Conservation (phyloP, 1,140 invertebrate genomes). For the Drosophila tsacasi region DNA sequence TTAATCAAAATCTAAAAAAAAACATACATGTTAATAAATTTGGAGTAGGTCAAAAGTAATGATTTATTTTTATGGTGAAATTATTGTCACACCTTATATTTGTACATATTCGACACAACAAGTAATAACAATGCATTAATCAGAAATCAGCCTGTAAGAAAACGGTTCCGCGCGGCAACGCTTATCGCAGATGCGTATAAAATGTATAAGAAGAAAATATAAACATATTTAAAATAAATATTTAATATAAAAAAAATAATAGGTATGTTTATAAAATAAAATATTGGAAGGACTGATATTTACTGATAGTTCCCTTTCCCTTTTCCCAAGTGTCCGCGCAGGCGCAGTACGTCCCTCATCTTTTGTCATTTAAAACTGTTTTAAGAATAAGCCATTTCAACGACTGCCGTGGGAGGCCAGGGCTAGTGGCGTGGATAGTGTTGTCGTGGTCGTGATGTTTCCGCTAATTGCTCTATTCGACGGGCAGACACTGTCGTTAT, state of each 20-base stretch:
- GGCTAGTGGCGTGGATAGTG: conserved; percentile 26
- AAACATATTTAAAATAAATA: no score
- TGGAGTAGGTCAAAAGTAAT: background rate
- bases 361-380: no score
- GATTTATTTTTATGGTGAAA: background rate
- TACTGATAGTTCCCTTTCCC: background rate
- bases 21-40: background rate
- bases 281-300: background rate
- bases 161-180: conserved; percentile 25
- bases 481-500: conserved; percentile 41
- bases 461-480: conserved; percentile 36
- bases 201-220: background rate
- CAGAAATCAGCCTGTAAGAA: conserved; percentile 22
- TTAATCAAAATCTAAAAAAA: no score
- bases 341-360: no score
- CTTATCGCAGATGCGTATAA: conserved; percentile 36
- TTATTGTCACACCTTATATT: background rate
- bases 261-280: no score
- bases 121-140: background rate
- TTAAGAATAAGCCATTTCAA: background rate
- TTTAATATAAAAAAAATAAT: no score
- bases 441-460: conserved; percentile 11
- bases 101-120: background rate
- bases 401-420: conserved; percentile 41
- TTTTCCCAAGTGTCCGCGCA: background rate